These are phyloP conservation scores for Passer domesticus DNA, from an alignment of 2,113 vertebrate genomes.

Conservation along the genomic window DNA sequence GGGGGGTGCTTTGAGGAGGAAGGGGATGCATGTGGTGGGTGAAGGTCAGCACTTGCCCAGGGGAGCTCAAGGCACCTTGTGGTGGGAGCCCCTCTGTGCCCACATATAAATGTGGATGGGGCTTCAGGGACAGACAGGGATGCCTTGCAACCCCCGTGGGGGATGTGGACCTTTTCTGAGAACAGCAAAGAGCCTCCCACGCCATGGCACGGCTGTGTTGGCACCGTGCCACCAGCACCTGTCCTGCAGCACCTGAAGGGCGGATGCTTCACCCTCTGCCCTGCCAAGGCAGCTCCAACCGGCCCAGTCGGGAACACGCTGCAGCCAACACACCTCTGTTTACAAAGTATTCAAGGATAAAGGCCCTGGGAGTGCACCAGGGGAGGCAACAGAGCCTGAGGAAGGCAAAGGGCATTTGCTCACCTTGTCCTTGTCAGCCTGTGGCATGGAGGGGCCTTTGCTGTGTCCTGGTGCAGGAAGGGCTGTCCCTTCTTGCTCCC, in stretches of 20 bases:
- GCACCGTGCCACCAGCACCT: fast-evolving
- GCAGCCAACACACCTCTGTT: slow-evolving; percentile 27
- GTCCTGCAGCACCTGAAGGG: not conserved
- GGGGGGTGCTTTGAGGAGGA: not conserved
- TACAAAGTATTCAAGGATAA: not conserved
- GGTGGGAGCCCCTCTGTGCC: fast-evolving
- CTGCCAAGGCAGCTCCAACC: not conserved
- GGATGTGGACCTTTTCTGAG: not conserved
- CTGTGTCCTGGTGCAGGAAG: not conserved
- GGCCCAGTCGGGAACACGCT: fast-evolving
- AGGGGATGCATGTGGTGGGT: fast-evolving
- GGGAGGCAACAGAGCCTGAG: not conserved
- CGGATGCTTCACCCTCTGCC: not conserved
- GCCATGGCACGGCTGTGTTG: fast-evolving
- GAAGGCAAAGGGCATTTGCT: not conserved
- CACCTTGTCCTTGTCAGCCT: not conserved
- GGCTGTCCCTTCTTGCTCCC: not conserved
- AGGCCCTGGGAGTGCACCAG: not conserved
- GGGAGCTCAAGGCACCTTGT: not conserved
- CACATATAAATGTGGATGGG: not conserved
- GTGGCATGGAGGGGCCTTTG: fast-evolving
- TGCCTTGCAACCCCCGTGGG: not conserved
- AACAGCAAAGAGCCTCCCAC: not conserved
- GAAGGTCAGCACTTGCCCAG: not conserved
- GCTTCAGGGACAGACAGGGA: not conserved